Conservation (phyloP, 2,888 invertebrate genomes). For the Hirtodrosophila histrioides region DNA sequence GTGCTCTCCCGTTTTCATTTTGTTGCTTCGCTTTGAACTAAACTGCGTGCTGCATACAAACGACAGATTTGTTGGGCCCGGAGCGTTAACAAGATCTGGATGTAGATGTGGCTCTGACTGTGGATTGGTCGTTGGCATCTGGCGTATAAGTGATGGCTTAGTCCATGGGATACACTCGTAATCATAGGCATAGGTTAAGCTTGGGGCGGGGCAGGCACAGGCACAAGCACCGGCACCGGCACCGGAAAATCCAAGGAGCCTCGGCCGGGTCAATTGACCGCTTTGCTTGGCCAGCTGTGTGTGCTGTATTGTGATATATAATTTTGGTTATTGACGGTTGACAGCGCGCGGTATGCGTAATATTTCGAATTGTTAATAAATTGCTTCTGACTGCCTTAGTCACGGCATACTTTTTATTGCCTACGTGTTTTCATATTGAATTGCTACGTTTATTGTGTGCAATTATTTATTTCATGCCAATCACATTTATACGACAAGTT, state of each 20-base stretch:
- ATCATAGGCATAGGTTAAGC: constrained; percentile 37
- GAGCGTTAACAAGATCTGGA: constrained; percentile 36
- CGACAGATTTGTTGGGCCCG: constrained; percentile 61
- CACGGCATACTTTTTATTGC: constrained; percentile 19
- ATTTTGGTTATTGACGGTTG: constrained; percentile 39
- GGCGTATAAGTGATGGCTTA: constrained; percentile 15
- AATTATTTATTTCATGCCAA: constrained; percentile 49
- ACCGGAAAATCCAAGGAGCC: no score
- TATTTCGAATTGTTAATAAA: constrained; percentile 55
- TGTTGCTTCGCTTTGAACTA: constrained; percentile 21
- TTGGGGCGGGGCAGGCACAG: not conserved
- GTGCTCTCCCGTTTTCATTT: not conserved
- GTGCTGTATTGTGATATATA: constrained; percentile 12
- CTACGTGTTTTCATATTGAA: constrained; percentile 18
- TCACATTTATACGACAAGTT: constrained; percentile 29
- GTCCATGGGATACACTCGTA: constrained; percentile 12
- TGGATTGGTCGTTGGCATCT: constrained; percentile 10
- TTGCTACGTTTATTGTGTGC: constrained; percentile 25
- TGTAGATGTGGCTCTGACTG: constrained; percentile 16
- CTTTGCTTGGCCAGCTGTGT: constrained; percentile 10
- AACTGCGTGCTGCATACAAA: constrained; percentile 66
- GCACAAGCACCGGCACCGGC: no score
- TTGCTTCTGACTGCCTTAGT: constrained; percentile 21
- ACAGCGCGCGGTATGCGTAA: constrained; percentile 66
- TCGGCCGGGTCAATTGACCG: constrained; percentile 18